Evolutionary conservation across 1,140 invertebrate genomes (phyloP).

Genomic region (Reticulitermes speratus): DNA sequence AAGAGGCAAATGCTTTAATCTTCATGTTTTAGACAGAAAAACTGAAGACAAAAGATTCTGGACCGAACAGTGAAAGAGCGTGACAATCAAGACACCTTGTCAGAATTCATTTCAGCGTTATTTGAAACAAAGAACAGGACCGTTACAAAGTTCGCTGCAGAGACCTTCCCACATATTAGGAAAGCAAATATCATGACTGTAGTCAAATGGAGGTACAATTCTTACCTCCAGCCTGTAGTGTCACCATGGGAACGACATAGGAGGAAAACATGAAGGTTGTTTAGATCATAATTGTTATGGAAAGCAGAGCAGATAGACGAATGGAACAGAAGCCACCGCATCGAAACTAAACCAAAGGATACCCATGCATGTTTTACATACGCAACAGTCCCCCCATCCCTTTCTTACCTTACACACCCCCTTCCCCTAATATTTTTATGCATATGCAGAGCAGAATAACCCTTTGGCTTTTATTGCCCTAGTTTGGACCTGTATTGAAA

Average conservation of each 20-base stretch:
- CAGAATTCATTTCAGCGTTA: too few species aligned
- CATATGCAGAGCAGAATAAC: slow-evolving; percentile 7
- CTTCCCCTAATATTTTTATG: slow-evolving; percentile 9
- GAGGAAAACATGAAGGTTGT: not conserved
- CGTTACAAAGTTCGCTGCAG: too few species aligned
- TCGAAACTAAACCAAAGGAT: not conserved
- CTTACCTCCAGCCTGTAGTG: not conserved
- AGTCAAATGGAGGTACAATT: too few species aligned
- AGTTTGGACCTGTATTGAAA: slow-evolving; percentile 8
- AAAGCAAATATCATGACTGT: too few species aligned
- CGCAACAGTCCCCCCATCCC: not conserved
- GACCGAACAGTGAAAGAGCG: too few species aligned
- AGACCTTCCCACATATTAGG: too few species aligned
- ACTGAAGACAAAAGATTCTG: too few species aligned
- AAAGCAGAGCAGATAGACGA: not conserved
- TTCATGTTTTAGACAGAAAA: too few species aligned
- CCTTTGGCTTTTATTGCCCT: slow-evolving; percentile 4
- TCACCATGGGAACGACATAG: not conserved
- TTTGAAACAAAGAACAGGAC: too few species aligned
- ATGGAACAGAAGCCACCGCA: not conserved
- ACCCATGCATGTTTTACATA: not conserved
- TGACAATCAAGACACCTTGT: too few species aligned
- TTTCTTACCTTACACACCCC: not conserved
- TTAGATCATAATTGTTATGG: not conserved
- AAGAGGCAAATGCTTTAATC: too few species aligned